Base-by-base conservation (phyloP, 2,888 invertebrate species). In the Hemaris fuciformis region DNA sequence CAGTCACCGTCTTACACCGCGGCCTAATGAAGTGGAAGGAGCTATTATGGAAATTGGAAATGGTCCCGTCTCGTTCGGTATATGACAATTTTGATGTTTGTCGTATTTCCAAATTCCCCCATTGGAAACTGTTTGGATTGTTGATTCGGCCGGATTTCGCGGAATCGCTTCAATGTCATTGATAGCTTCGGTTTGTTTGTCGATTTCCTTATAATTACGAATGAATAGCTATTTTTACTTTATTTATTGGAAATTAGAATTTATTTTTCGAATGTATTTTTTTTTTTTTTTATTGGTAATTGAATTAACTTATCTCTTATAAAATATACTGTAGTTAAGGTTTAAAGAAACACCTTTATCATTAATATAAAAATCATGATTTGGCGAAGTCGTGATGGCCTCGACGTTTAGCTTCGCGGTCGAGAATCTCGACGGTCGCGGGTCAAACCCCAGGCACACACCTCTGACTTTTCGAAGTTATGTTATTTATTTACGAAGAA, bases 11-110 rank as follows among this genome's bases (percentile, higher is more conserved):
- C 18, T 59, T 48, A 31, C 1, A 57, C 67, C 57, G 34, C 59
- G 57, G 25, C 64, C 68, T 82, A 83, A 85, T 85, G 84, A 85
- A 83, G 81, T 83, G 79, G 81, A 84, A 81, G 76, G 69, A 74
- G 81, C 84, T 82, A 84, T 87, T 87, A 87, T 87, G 84, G 79
- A 85, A 68, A 70, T 71, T 71, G 71, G 59, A 53, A 85, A 85
- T 84, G 79, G 77, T 75, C 75, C 71, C 75, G 74, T 77, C 77
- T 76, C 79, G 75, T 73, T 76, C 77, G 76, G 80, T 77, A 77
- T 57, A 46, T 56, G 59, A 71, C 73, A 68, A 71, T 70, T 68
- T 69, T 68, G 67, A 68, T 66, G 68, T 69, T 66, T 71, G 64
- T 64, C 67, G 66, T 65, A 72, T 73, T 67, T 64, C 61, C 61